These are phyloP conservation scores for Kryptopterus vitreolus DNA, from an alignment of 2,797 vertebrate species.

Conservation along the genomic window DNA sequence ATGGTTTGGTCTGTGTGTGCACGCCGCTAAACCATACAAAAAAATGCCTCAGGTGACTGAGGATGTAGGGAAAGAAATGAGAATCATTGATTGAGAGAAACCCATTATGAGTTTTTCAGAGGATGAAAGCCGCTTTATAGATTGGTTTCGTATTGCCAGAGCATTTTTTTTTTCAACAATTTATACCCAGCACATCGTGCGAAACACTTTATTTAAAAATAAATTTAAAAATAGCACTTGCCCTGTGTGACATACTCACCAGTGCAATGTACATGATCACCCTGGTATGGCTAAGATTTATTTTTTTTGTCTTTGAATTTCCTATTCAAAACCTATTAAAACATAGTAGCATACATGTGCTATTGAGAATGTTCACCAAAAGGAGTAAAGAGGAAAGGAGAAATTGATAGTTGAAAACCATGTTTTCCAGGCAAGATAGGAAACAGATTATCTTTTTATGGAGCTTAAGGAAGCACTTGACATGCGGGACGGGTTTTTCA, in stretches of 20 bases:
- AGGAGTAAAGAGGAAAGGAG: too few relatives aligned
- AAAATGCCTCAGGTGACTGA: not conserved
- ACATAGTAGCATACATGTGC: too few relatives aligned
- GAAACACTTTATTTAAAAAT: not conserved
- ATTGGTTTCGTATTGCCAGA: not conserved
- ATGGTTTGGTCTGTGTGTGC: not conserved
- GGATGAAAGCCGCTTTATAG: not conserved
- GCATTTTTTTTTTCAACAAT: not conserved
- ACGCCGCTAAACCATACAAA: not conserved
- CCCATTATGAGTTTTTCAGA: not conserved
- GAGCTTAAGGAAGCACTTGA: too few relatives aligned
- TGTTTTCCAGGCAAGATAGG: too few relatives aligned
- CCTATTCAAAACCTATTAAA: not conserved
- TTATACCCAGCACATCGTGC: not conserved
- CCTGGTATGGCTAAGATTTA: not conserved
- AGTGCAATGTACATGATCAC: not conserved
- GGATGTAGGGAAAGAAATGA: not conserved
- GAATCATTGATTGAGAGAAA: not conserved
- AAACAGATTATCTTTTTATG: too few relatives aligned
- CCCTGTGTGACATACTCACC: not conserved
- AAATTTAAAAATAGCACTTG: not conserved
- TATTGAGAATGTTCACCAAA: too few relatives aligned
- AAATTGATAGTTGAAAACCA: too few relatives aligned
- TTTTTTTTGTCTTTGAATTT: not conserved
- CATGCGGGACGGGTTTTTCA: too few relatives aligned